phyloP scores from a whole-genome alignment of 2,797 vertebrate genomes.

The Syngnathus acus region DNA sequence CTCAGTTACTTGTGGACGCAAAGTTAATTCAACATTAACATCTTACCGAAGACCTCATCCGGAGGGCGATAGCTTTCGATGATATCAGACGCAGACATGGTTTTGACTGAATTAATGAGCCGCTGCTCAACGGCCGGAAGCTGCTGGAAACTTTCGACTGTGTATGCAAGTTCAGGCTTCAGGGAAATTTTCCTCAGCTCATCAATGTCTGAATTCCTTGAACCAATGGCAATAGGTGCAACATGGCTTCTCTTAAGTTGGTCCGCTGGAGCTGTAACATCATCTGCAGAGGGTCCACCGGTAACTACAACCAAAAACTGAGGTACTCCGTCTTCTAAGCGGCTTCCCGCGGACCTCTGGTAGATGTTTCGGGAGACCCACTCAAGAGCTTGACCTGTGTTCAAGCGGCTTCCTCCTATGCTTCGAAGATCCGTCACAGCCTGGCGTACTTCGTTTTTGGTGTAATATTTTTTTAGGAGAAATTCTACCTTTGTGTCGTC shows the following conservation, averaged over 20 bases:
- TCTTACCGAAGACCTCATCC: conserved; percentile 43
- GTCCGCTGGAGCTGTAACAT: conserved; percentile 71
- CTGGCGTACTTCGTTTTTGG: conserved; percentile 77
- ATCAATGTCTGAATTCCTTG: conserved; percentile 68
- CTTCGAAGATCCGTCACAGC: conserved; percentile 69
- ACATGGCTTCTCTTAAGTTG: conserved; percentile 78
- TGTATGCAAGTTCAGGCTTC: conserved; percentile 74
- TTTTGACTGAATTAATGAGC: conserved; percentile 75
- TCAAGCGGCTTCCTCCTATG: conserved; percentile 75
- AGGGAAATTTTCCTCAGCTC: conserved; percentile 82
- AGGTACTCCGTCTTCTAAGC: conserved; percentile 86
- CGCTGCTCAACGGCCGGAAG: conserved; percentile 75
- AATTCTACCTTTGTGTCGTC: conserved; percentile 81
- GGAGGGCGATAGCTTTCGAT: conserved; percentile 11
- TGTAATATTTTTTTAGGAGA: conserved; percentile 78
- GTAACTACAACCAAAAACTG: conserved; percentile 89
- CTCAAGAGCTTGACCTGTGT: conserved; percentile 82
- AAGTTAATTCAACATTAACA: background rate
- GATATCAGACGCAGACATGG: conserved; percentile 64
- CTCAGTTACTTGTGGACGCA: background rate
- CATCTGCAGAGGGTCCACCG: conserved; percentile 78
- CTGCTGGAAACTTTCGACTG: conserved; percentile 77
- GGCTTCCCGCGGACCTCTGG: conserved; percentile 83
- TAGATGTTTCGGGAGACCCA: conserved; percentile 84
- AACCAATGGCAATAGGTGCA: conserved; percentile 79